Base-by-base conservation (phyloP, 2,113 vertebrate species). In the Alethe diademata region DNA sequence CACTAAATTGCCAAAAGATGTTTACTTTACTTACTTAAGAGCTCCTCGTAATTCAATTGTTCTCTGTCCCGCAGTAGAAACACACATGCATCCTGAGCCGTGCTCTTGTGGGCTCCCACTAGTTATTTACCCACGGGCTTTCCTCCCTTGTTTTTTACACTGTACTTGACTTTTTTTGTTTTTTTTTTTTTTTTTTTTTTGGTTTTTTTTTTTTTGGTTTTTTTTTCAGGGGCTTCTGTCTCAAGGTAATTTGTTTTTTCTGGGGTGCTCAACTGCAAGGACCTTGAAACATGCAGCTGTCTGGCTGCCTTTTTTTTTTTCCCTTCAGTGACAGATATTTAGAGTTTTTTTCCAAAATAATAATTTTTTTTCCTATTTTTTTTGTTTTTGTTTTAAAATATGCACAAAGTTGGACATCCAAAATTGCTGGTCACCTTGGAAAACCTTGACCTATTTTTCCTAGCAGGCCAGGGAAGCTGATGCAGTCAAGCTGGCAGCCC, bases 1-100 rank as follows among this genome's bases (percentile, higher is more conserved):
- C 75, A 1, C 81, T 94, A 95, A 96, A 96, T 91, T 91, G 71
- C 95, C 96, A 96, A 66, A 86, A 95, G 93, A 95, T 92, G 88
- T 94, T 98, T 96, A 95, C 79, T 93, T 97, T 97, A 92, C 93
- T 97, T 76, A 71, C 93, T 95, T 97, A 88, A 82, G 92, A 86
- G 92, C 92, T 97, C 95, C 75, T 79, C 67, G 66, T 93, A 91
- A 95, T 94, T 97, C 92, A 93, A 86, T 97, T 97, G 88, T 96
- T 97, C 85, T 71, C 93, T 93, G 91, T 94, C 82, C 61, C 53
- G 12, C 87, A 45, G 88, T 93, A 94, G 91, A 86, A 87, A 51
- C 89, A 88, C 95, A 94, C 92, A 95, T 43, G 90, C 66, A 88
- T 94, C 93, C 93, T 84, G 95, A 96, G 87, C 74, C 3, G 9